Base-by-base conservation (phyloP, 2,113 vertebrate genomes). In the Stigmatopora argus region DNA sequence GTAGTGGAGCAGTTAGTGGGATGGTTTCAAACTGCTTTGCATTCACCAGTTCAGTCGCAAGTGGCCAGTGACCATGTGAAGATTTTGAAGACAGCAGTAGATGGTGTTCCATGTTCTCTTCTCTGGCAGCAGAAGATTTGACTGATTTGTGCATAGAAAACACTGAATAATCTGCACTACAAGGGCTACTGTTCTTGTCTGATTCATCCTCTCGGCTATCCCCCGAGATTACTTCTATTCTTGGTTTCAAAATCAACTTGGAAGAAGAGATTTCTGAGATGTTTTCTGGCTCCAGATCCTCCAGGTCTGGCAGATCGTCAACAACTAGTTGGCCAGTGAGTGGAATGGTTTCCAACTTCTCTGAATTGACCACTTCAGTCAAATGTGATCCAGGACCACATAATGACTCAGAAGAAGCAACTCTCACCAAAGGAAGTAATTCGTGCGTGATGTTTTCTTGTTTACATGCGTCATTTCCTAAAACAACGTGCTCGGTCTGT, bases 281-380 rank as follows among this genome's bases (percentile, higher is more conserved):
- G 47, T 82, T 75, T 0, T 53, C 62, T 3, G 67, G 5, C 35
- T 90, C 87, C 15, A 83, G 38, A 6, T 96, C 94, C 74, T 98
- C 94, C 77, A 98, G 87, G 84, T 97, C 95, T 1, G 95, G 95
- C 60, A 98, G 89, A 59, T 98, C 94, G 56, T 86, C 80, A 0
- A 86, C 76, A 19, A 4, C 15, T n/a, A 86, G 84, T 45, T 85
- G 72, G 7, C 38, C 12, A 3, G 49, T 26, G 5, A 74, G 66
- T 9, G 66, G 41, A 44, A 81, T 62, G 10, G 82, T 78, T 44
- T 90, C 88, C 6, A 70, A 58, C 5, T 86, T 82, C 55, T 89
- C 81, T 17, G 6, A 26, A 7, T 87, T 78, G 13, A 64, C 47
- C 19, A 79, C 72, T 58, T 90, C 86, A 21, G 84, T 79, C 26